These are phyloP conservation scores for Frankliniella fusca DNA, from an alignment of 2,888 invertebrate species.

Conservation along the genomic window DNA sequence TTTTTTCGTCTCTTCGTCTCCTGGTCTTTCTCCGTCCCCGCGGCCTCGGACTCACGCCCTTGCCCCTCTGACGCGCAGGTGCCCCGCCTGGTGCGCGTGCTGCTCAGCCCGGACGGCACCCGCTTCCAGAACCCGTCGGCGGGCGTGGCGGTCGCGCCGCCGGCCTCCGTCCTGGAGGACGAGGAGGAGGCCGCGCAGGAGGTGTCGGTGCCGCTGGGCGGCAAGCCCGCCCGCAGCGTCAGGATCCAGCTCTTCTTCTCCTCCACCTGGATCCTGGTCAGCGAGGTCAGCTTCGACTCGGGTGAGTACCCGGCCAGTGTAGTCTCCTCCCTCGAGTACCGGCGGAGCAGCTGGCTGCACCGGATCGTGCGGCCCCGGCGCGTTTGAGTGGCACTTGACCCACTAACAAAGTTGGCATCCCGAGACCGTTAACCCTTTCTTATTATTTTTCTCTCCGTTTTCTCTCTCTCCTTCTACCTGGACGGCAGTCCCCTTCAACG, in stretches of 20 bases:
- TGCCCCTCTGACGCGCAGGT: constrained; percentile 53
- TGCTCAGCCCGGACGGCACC: constrained; percentile 74
- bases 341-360: too few relatives aligned
- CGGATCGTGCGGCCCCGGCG: too few relatives aligned
- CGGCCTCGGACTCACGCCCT: neutral
- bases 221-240: constrained; percentile 70
- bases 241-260: constrained; percentile 71
- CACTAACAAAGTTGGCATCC: neutral
- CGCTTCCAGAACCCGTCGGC: constrained; percentile 62
- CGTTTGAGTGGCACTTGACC: too few relatives aligned
- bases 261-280: constrained; percentile 81
- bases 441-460: constrained; percentile 20
- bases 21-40: too few relatives aligned
- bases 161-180: constrained; percentile 33
- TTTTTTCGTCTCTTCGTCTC: too few relatives aligned
- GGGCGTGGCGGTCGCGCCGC: constrained; percentile 30
- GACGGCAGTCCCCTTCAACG: constrained; percentile 38
- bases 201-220: constrained; percentile 68
- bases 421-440: neutral
- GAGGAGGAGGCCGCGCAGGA: constrained; percentile 50
- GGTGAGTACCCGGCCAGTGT: constrained; percentile 55
- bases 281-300: constrained; percentile 81
- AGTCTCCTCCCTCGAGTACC: too few relatives aligned
- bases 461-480: neutral
- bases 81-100: constrained; percentile 70